Conservation (phyloP, 2,113 vertebrate genomes). For the Leuciscus idus region DNA sequence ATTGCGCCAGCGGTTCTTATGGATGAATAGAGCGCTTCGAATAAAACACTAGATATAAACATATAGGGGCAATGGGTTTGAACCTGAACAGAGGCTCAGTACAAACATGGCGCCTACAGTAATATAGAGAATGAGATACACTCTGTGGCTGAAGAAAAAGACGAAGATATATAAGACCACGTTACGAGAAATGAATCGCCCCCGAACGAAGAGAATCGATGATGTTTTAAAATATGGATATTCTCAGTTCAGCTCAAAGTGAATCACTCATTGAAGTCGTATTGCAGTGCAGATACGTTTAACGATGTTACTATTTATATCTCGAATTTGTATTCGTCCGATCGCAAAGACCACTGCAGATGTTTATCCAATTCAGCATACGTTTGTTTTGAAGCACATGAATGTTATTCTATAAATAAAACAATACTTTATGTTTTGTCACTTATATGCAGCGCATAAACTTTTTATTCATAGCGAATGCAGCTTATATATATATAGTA, state of each 20-base stretch:
- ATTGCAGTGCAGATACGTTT: neutral
- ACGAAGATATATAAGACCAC: neutral
- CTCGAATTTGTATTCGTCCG: neutral
- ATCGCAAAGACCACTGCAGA: neutral
- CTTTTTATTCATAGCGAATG: neutral
- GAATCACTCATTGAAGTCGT: neutral
- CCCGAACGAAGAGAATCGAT: neutral
- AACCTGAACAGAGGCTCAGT: neutral
- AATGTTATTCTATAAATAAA: neutral
- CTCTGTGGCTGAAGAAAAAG: neutral
- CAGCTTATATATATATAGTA: no score
- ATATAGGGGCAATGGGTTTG: neutral
- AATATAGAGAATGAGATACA: conserved; percentile 6
- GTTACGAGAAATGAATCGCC: neutral
- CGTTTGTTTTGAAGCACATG: neutral
- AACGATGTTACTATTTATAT: conserved; percentile 17
- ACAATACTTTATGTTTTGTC: neutral
- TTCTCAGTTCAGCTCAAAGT: neutral
- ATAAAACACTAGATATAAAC: neutral
- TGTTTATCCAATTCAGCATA: neutral
- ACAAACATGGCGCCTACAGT: conserved; percentile 58
- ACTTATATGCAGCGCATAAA: neutral
- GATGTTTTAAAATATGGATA: neutral
- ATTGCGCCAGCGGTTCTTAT: neutral
- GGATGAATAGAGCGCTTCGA: neutral